Percentiles rank a stretch among this genome's conserved stretches.
Evolutionary conservation across 2,888 invertebrate species (phyloP).

Genomic region (Quadroppia sp.): DNA sequence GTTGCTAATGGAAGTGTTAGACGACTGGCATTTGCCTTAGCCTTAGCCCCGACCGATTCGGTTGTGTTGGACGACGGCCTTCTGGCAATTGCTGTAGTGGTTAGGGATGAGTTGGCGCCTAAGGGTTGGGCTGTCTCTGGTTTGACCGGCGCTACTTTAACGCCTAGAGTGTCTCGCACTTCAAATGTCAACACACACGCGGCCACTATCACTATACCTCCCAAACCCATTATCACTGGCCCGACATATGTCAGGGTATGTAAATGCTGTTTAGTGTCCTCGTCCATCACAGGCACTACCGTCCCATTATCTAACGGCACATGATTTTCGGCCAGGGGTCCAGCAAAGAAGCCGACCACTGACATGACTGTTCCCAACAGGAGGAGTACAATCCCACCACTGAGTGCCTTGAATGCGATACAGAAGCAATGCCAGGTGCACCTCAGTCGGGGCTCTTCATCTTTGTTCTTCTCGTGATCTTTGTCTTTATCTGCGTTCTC

Average conservation of each 20-base stretch:
- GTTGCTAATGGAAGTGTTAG: conserved; percentile 39
- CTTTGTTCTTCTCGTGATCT: conserved; percentile 39
- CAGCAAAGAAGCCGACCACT: conserved; percentile 64
- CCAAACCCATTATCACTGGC: conserved; percentile 58
- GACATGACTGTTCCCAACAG: conserved; percentile 87
- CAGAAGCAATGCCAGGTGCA: conserved; percentile 76
- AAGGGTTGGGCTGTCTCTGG: conserved; percentile 3
- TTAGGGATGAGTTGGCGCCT: background rate
- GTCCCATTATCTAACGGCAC: conserved; percentile 48
- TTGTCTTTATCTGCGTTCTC: conserved; percentile 46
- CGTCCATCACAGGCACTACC: conserved; percentile 49
- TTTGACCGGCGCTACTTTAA: conserved; percentile 51
- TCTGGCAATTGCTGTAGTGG: background rate
- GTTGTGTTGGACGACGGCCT: conserved; percentile 12
- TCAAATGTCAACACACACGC: conserved; percentile 58
- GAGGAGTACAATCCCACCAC: conserved; percentile 80
- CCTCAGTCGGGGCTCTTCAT: conserved; percentile 35
- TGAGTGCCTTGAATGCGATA: conserved; percentile 88
- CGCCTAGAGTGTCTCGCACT: conserved; percentile 55
- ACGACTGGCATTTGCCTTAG: background rate
- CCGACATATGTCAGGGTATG: conserved; percentile 92
- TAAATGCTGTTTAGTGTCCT: conserved; percentile 59
- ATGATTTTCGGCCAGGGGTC: conserved; percentile 50
- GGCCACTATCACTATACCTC: conserved; percentile 57
- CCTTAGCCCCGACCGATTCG: conserved; percentile 10